Percentiles rank a stretch among this genome's conserved stretches.
Conservation (phyloP, 92 coral and sea anemone species). For the Metridium senile region DNA sequence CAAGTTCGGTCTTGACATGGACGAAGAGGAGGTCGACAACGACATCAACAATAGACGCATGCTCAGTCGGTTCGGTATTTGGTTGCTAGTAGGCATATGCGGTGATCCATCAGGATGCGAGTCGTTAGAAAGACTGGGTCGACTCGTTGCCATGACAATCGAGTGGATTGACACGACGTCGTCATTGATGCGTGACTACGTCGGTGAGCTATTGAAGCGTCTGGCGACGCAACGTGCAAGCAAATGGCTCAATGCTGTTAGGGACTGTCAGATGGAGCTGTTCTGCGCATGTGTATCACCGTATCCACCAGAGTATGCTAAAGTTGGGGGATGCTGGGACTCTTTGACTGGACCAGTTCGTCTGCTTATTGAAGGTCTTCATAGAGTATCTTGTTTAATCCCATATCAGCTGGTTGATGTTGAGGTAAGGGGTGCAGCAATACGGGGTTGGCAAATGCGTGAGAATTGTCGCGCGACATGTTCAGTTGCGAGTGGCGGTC, state of each 20-base stretch:
- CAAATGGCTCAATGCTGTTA: conserved; percentile 86
- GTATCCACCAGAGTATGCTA: conserved; percentile 85
- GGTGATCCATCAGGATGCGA: conserved; percentile 76
- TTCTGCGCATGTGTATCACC: conserved; percentile 94
- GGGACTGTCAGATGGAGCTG: conserved; percentile 75
- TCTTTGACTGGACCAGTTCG: conserved; percentile 73
- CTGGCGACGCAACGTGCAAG: conserved; percentile 89
- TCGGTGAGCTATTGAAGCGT: conserved; percentile 85
- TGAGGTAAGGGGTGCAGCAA: conserved; percentile 60
- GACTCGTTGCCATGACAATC: conserved; percentile 90
- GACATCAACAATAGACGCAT: conserved; percentile 92
- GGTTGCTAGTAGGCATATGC: conserved; percentile 91
- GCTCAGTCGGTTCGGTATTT: conserved; percentile 96
- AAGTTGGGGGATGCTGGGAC: conserved; percentile 90
- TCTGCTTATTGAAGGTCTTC: conserved; percentile 90
- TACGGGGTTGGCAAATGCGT: not conserved
- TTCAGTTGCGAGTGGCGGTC: too few species aligned
- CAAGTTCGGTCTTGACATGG: conserved; percentile 58
- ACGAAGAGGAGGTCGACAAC: conserved; percentile 79
- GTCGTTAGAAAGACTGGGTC: conserved; percentile 86
- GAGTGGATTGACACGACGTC: conserved; percentile 95
- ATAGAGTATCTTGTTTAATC: conserved; percentile 83
- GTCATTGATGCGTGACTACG: conserved; percentile 77
- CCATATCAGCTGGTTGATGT: conserved; percentile 80
- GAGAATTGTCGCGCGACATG: not conserved